Conservation (phyloP, 2,797 vertebrate genomes). For the Sciaenops ocellatus region DNA sequence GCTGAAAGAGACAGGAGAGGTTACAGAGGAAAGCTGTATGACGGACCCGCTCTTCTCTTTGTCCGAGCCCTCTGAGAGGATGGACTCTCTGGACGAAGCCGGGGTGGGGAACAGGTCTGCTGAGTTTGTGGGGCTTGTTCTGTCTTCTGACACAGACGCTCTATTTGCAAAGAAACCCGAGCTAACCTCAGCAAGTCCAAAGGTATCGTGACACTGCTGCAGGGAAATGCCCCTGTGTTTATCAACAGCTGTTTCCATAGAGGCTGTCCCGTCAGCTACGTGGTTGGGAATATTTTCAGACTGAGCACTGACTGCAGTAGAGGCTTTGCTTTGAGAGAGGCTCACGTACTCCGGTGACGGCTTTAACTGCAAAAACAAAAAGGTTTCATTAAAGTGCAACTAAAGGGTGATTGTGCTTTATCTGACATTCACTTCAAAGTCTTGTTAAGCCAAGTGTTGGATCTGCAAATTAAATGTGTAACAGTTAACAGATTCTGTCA, state of each 20-base stretch:
- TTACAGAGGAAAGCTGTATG: conserved; percentile 49
- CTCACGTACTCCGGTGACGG: conserved; percentile 48
- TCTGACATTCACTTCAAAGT: conserved; percentile 6
- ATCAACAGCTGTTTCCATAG: conserved; percentile 77
- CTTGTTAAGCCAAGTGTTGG: background rate
- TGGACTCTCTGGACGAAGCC: conserved; percentile 85
- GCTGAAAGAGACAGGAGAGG: conserved; percentile 75
- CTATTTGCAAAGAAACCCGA: conserved; percentile 74
- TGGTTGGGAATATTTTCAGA: conserved; percentile 70
- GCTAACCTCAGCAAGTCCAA: conserved; percentile 69
- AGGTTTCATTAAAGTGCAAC: conserved; percentile 7
- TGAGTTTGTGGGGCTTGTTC: conserved; percentile 69
- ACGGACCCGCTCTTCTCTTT: conserved; percentile 74
- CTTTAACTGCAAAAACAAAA: conserved; percentile 71
- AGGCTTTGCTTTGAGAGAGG: conserved; percentile 40
- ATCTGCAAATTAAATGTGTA: background rate
- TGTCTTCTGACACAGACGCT: conserved; percentile 58
- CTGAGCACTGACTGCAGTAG: conserved; percentile 40
- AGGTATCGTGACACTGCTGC: conserved; percentile 58
- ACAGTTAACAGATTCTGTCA: background rate
- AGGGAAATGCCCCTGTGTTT: conserved; percentile 75
- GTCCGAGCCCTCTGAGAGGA: conserved; percentile 80
- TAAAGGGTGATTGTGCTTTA: background rate
- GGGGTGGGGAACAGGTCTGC: conserved; percentile 76
- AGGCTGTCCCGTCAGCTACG: conserved; percentile 36